Percentiles rank a stretch among this genome's conserved stretches.
Evolutionary conservation across 2,888 invertebrate genomes (phyloP).

Genomic region (Pseudococcus longispinus): DNA sequence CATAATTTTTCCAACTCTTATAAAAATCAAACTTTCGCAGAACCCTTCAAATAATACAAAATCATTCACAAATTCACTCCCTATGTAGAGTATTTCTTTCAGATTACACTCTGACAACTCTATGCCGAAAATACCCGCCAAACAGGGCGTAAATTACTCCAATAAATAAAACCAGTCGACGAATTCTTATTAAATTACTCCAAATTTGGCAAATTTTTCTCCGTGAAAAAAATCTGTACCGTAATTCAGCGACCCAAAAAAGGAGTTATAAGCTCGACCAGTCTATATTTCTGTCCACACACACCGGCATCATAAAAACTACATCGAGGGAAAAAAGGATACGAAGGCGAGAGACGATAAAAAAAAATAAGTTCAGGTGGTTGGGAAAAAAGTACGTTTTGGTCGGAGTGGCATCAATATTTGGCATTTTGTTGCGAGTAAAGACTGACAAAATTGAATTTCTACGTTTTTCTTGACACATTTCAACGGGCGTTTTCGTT

Average conservation of each 20-base stretch:
- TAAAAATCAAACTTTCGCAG: too few species aligned
- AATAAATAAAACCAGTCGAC: neutral
- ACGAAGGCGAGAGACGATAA: neutral
- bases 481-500: neutral
- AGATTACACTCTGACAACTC: neutral
- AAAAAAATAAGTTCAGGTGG: conserved; percentile 22
- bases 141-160: neutral
- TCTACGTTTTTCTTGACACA: conserved; percentile 28
- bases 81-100: neutral
- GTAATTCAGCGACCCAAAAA: neutral
- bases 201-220: neutral
- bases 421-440: conserved; percentile 24
- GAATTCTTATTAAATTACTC: neutral
- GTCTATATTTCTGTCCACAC: neutral
- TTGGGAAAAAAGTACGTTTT: conserved; percentile 3
- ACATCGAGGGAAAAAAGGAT: neutral
- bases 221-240: neutral
- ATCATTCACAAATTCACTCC: too few species aligned
- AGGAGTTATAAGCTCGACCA: neutral
- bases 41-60: too few species aligned
- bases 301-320: neutral
- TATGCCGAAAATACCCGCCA: neutral
- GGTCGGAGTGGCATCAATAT: conserved; percentile 7
- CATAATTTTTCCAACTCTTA: too few species aligned
- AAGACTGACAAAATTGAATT: conserved; percentile 34